Evolutionary conservation across 2,888 invertebrate species (phyloP), one percentile per base, ranked within the genome.

Genomic region (Xanthia icteritia): DNA sequence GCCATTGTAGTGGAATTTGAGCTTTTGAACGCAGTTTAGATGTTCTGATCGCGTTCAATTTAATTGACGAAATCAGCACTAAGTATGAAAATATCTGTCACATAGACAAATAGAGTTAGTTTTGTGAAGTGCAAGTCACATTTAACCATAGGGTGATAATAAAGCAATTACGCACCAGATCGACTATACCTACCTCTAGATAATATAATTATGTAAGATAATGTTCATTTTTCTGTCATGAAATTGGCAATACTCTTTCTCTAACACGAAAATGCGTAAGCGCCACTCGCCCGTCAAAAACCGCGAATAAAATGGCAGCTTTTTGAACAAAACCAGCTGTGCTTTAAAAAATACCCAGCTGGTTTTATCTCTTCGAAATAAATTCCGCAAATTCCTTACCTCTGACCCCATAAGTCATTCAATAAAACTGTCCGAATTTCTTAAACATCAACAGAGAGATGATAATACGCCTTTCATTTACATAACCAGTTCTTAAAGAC

Each of bases 401-500:
- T 81, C 23, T 68, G 45, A 76, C 56, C 67, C 67, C 64, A 48
- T 81, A 65, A 65, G 15, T 80, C 54, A 81, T 60, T 65, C 54
- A 76, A 81, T 69, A 70, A 72, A 82, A 64, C 31, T 72, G 68
- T 58, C 72, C 5, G 39, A 42, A 77, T 66, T 79, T 58, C 56
- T 58, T 36, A 36, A 27, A 42, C 42, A 51, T 71, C 20, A 56
- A 66, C 13, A 65, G 48, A 51, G 45, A 56, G 9, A 51, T 45
- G 27, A 31, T 75, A 74, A 67, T 58, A 64, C 20, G 13, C 56
- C 61, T 45, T 48, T 27, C 20, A 77, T 79, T 77, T 66, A 36
- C 85, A 86, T 83, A 86, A 86, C 80, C 27, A 70, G 82, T 79
- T 70, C 8, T 31, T 42, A 54, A 13, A 64, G 56, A 76, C 6